phyloP scores from a whole-genome alignment of 1,140 invertebrate species.

The Batillaria attramentaria region DNA sequence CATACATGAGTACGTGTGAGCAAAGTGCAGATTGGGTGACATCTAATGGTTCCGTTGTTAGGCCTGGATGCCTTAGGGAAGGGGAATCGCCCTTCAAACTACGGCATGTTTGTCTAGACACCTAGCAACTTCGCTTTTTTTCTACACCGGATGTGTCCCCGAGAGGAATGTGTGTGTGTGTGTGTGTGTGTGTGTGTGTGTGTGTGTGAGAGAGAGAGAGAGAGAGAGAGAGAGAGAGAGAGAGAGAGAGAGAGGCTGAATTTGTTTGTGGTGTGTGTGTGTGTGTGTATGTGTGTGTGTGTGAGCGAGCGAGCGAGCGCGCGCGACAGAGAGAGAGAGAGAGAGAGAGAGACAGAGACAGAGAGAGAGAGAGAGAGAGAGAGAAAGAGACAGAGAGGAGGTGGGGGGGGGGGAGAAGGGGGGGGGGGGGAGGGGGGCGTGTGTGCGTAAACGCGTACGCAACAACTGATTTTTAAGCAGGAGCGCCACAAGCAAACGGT shows the following conservation, averaged over 20 bases:
- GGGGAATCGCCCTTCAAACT: no score
- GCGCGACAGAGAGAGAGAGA: neutral
- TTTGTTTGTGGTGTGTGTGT: neutral
- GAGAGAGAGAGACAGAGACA: neutral
- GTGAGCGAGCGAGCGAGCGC: neutral
- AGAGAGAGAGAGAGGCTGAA: neutral
- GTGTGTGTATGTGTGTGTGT: neutral
- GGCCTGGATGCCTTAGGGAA: no score
- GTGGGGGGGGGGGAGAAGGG: neutral
- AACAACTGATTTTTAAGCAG: no score
- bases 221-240: neutral
- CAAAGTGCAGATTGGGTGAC: no score
- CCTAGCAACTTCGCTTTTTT: no score
- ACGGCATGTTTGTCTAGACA: no score
- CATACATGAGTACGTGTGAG: no score
- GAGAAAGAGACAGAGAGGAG: conserved; percentile 1
- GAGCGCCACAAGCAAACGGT: no score
- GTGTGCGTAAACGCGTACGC: neutral
- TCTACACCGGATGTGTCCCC: no score
- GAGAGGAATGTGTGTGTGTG: neutral
- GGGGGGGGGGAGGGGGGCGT: neutral
- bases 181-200: no score
- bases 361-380: neutral
- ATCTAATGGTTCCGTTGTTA: no score
- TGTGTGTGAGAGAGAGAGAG: neutral